phyloP scores from a whole-genome alignment of 2,888 invertebrate genomes.

The Sinotaia quadrata region DNA sequence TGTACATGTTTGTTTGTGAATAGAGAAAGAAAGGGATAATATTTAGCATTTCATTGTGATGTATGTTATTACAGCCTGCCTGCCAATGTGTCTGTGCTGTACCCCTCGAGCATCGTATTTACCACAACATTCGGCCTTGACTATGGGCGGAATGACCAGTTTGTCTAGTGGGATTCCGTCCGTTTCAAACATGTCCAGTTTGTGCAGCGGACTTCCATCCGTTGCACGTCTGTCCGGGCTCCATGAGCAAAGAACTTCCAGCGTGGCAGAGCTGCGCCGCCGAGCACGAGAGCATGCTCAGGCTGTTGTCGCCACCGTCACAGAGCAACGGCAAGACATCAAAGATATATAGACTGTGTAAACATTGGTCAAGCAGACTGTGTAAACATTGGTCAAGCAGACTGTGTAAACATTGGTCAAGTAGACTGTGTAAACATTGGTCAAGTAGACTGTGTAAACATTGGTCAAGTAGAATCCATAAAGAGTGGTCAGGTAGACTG shows the following conservation, averaged over 20 bases:
- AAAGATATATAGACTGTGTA: neutral
- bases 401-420: too few species aligned
- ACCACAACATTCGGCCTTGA: conserved; percentile 26
- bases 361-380: too few species aligned
- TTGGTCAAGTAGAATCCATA: too few species aligned
- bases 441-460: too few species aligned
- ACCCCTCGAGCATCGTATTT: conserved; percentile 30
- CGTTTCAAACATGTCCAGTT: conserved; percentile 58
- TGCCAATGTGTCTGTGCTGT: conserved; percentile 44
- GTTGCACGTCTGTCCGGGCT: conserved; percentile 36
- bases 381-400: too few species aligned
- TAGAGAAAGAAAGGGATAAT: too few species aligned
- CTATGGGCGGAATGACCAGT: neutral
- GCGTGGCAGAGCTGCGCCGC: conserved; percentile 91
- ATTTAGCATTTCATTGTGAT: too few species aligned
- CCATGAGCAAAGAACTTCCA: conserved; percentile 83
- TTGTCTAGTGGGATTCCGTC: neutral
- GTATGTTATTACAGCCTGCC: conserved; percentile 26
- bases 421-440: too few species aligned
- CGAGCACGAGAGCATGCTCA: conserved; percentile 97
- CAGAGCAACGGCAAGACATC: conserved; percentile 31
- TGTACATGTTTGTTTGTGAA: too few species aligned
- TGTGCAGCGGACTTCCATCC: conserved; percentile 37
- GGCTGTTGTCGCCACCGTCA: conserved; percentile 75
- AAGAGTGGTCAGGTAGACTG: too few species aligned